Base-by-base conservation (phyloP, 2,888 invertebrate genomes). In the Galerucella pusilla region DNA sequence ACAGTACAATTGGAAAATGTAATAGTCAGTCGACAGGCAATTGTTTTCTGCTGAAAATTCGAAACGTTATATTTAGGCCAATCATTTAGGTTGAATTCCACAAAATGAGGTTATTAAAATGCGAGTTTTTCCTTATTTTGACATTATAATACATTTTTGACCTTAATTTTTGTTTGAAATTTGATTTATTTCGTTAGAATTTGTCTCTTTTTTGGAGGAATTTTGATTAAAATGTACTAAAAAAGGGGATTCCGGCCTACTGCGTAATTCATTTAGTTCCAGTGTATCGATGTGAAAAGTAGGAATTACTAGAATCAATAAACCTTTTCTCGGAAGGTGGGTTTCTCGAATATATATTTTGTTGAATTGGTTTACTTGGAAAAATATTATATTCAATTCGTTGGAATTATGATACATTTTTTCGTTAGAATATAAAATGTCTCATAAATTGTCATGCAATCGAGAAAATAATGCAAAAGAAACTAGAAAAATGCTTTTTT, bases 41-140 rank as follows among this genome's bases (percentile, higher is more conserved):
- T 60, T 60, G 28, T 28, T 25, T 60, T 60, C 60, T 52, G 12
- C 25, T 59, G 59, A 16, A 59, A 59, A n/a, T 46, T n/a, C 52
- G 52, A 52, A 12, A 11, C 46, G 20, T 20, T 46, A 59, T 59
- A 10, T 60, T 28, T 60, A 60, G 28, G 60, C 60, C 60, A 60
- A 25, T 14, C 14, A 3, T 2, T 60, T 20, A n/a, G 12, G 11
- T 11, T 20, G 25, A 59, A 49, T 6, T 2, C 46, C 1, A 35
- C 35, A 35, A 35, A 6, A 6, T 35, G 35, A 35, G 35, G 6
- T 35, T 35, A 5, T 35, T 35, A 35, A 35, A 35, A 6, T 6
- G 5, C 6, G 1, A 35, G 5, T 6, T 5, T 35, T 35, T 35
- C 5, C 6, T 35, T 35, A 6, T 35, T 35, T 6, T 35, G 6